phyloP scores from a whole-genome alignment of 2,113 vertebrate species.

The Oophaga pumilio region DNA sequence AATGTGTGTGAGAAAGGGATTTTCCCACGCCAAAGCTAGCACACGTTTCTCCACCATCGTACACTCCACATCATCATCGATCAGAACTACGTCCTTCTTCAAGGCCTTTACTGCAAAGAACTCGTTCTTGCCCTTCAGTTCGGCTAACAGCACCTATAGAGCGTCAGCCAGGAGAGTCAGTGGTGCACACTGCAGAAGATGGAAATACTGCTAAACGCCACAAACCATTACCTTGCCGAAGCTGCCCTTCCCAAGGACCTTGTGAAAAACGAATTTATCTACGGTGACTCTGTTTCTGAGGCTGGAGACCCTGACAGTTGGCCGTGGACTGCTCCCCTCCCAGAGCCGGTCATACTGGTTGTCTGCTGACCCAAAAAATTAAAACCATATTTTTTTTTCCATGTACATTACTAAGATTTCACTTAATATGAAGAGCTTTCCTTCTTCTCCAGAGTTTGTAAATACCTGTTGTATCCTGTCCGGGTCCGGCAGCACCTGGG shows the following conservation, averaged over 20 bases:
- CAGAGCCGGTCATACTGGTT: conserved; percentile 82
- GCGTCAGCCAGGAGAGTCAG: neutral
- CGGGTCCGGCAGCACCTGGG: conserved; percentile 65
- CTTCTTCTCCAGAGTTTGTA: neutral
- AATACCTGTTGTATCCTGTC: conserved; percentile 71
- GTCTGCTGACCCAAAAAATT: conserved; percentile 66
- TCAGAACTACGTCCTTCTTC: conserved; percentile 98
- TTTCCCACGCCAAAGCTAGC: conserved; percentile 91
- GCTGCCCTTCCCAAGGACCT: conserved; percentile 97
- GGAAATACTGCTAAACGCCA: neutral
- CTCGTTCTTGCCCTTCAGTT: conserved; percentile 87
- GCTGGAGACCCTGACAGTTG: conserved; percentile 65
- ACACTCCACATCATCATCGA: conserved; percentile 96
- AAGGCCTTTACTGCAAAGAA: conserved; percentile 94
- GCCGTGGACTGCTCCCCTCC: conserved; percentile 75
- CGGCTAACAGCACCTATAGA: conserved; percentile 88
- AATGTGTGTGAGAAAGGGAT: conserved; percentile 95
- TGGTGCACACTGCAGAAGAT: neutral
- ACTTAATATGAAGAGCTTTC: neutral
- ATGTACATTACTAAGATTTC: too few species aligned
- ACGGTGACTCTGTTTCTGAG: conserved; percentile 75
- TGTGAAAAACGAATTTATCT: conserved; percentile 88
- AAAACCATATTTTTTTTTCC: neutral
- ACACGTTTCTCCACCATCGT: conserved; percentile 98
- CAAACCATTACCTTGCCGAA: conserved; percentile 88